Evolutionary conservation across 2,797 vertebrate genomes (phyloP), one percentile per base, ranked within the genome.

Genomic region (Sebastes diploproa): DNA sequence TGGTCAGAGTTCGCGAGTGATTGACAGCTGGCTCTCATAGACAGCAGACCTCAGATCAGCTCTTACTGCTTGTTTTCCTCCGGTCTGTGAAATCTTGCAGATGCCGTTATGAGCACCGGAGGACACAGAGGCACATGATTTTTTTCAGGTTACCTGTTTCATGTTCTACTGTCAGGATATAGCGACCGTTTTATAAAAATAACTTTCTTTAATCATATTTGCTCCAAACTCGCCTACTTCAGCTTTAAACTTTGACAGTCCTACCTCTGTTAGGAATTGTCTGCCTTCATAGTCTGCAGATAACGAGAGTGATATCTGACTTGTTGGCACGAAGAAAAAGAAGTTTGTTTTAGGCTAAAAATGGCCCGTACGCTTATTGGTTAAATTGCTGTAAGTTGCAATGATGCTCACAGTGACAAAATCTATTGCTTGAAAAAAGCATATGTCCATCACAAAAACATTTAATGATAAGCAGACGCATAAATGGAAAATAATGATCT

Each of bases 251-350:
- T 46, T 46, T 46, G 42, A 46, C 42, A 46, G 0, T 16, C 42
- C 16, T 46, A 7, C 59, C 8, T 29, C 16, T 29, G 38, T 27
- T 20, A 66, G 0, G 18, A 20, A 46, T 14, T 20, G 23, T 55
- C 23, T 56, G 62, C 4, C 8, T 42, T 25, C 23, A 1, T 56
- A 23, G 27, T 29, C 32, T 27, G 32, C 22, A 55, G 46, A 74
- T 27, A 58, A 38, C 16, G n/a, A 20, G 23, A 23, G 14, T 14
- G 6, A 74, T 7, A 25, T 42, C 7, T 10, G 32, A 22, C 52
- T 64, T 55, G 10, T n/a, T 38, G 20, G 22, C 12, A n/a, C 3
- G 0, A 0, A 46, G 2, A 0, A 46, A 46, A 46, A 46, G 0
- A 18, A 18, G 42, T 46, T 46, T 18, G 18, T 65, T 34, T 4